Conservation (phyloP, 2,797 vertebrate genomes). For the Channa striata region DNA sequence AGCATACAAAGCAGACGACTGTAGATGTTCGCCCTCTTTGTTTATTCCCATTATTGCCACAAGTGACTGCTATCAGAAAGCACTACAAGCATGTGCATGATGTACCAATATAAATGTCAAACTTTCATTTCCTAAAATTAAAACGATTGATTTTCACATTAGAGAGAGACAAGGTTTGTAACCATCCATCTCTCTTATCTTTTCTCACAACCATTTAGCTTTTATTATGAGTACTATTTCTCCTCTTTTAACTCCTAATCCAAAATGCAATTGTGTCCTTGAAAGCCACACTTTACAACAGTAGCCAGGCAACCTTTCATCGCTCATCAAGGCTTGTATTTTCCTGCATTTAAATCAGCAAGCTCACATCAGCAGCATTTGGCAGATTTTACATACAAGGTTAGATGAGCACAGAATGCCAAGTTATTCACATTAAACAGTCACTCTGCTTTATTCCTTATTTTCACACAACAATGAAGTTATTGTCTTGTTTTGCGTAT, state of each 20-base stretch:
- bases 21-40: slow-evolving; percentile 16
- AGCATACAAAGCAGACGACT: slow-evolving; percentile 18
- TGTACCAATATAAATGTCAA: slow-evolving; percentile 1
- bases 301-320: slow-evolving; percentile 76
- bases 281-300: slow-evolving; percentile 65
- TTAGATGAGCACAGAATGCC: slow-evolving; percentile 37
- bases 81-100: slow-evolving; percentile 25
- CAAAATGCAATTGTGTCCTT: slow-evolving; percentile 66
- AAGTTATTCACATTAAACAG: slow-evolving; percentile 37
- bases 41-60: slow-evolving; percentile 18
- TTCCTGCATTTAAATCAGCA: slow-evolving; percentile 65
- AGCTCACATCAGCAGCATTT: slow-evolving; percentile 52
- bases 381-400: slow-evolving; percentile 40
- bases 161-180: slow-evolving; percentile 12
- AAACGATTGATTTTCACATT: slow-evolving; percentile 20
- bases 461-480: slow-evolving; percentile 2
- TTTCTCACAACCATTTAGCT: slow-evolving; percentile 41
- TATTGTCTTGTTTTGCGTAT: slow-evolving; percentile 9
- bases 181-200: slow-evolving; percentile 53
- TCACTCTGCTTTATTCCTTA: slow-evolving; percentile 10
- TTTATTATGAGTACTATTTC: slow-evolving; percentile 51
- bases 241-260: slow-evolving; percentile 62
- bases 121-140: slow-evolving; percentile 30
- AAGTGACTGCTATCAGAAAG: slow-evolving; percentile 13
- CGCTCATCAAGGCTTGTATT: slow-evolving; percentile 59